Evolutionary conservation across 2,797 vertebrate genomes (phyloP), one percentile per base, ranked within the genome.

Genomic region (Karalla daura): DNA sequence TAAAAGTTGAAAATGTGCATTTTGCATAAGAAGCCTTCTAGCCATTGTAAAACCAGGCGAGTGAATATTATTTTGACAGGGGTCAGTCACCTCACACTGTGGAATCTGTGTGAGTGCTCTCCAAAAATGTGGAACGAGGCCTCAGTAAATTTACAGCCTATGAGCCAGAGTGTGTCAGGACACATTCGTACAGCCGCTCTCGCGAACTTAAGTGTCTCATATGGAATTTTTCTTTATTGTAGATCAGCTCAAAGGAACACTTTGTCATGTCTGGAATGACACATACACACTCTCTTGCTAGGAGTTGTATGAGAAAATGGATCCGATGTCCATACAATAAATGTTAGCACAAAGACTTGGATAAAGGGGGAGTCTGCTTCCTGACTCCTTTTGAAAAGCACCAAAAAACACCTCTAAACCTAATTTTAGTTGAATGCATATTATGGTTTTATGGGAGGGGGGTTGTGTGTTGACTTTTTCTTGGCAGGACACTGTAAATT

Each of bases 1-100:
- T 15, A 13, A 50, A 62, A 4, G 18, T 1, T 21, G 12, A 60
- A 50, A 53, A 5, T 4, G 7, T 12, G 35, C 5, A 20, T 12
- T 36, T 54, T 61, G 47, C 25, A 24, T 12, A 6, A 45, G 46
- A 50, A 40, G 24, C 37, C 52, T 14, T 1, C 51, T 5, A 59
- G 33, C 11, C 1, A 17, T 18, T 53, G 18, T 53, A 64, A 63
- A 62, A 40, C n/a, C 49, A 46, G 15, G 53, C 24, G 62, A 72
- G 41, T 77, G 69, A 75, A 77, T 69, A 58, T 51, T 30, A 44
- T 66, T 78, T 24, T 45, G 50, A 51, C 15, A 44, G 27, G 40
- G 63, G 49, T 76, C 53, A 40, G 58, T 65, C 39, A 24, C 50
- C 46, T 63, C 45, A 7, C 13, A 44, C 44, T 50, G 54, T 37